Evolutionary conservation across 2,113 vertebrate species (phyloP).

Genomic region (Sander vitreus): DNA sequence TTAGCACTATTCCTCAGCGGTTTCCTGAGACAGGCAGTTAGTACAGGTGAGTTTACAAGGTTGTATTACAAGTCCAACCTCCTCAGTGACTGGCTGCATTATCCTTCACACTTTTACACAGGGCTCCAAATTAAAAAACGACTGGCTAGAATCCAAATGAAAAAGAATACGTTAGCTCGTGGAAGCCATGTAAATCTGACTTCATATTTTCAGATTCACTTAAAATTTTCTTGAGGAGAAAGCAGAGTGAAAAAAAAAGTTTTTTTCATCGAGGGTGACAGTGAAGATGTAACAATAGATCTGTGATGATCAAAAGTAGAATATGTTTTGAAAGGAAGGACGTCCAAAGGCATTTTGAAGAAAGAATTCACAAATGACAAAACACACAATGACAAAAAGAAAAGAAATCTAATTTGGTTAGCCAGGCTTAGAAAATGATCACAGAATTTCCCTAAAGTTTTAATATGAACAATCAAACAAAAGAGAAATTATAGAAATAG

Average conservation of each 20-base stretch:
- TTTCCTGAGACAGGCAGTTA: slow-evolving; percentile 35
- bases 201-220: slow-evolving; percentile 17
- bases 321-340: slow-evolving; percentile 19
- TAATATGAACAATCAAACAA: slow-evolving; percentile 18
- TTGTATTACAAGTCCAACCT: slow-evolving; percentile 42
- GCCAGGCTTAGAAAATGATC: slow-evolving; percentile 11
- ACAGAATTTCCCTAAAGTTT: slow-evolving; percentile 18
- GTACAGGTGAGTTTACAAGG: slow-evolving; percentile 41
- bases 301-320: slow-evolving; percentile 30
- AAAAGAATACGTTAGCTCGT: not conserved
- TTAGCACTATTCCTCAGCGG: slow-evolving; percentile 58
- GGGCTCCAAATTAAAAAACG: slow-evolving; percentile 19
- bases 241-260: not conserved
- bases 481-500: not conserved
- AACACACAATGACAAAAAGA: slow-evolving; percentile 13
- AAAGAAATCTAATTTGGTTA: slow-evolving; percentile 7
- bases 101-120: slow-evolving; percentile 7
- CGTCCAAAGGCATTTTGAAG: slow-evolving; percentile 26
- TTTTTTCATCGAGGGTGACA: slow-evolving; percentile 30
- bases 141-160: not conserved
- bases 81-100: slow-evolving; percentile 9
- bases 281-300: slow-evolving; percentile 17
- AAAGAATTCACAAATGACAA: slow-evolving; percentile 8
- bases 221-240: not conserved
- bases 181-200: not conserved